Evolutionary conservation across 2,113 vertebrate species (phyloP).

Genomic region (Nibea albiflora): DNA sequence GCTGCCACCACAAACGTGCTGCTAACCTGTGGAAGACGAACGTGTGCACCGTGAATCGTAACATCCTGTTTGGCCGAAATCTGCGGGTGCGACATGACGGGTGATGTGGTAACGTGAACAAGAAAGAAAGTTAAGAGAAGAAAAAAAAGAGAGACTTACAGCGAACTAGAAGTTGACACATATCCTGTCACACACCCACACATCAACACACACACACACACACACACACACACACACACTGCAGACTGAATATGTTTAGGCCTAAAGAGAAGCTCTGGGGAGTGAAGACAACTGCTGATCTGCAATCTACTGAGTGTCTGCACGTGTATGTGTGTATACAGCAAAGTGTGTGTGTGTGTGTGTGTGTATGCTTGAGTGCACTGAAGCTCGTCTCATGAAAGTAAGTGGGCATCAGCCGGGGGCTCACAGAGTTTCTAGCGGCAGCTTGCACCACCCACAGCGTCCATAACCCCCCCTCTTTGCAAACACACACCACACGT

Average conservation of each 20-base stretch:
- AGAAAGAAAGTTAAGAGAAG: constrained; percentile 21
- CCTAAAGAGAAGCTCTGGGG: background rate
- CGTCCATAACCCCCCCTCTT: constrained; percentile 20
- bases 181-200: constrained; percentile 60
- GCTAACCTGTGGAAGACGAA: background rate
- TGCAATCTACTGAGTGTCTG: background rate
- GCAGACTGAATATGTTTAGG: no score
- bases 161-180: constrained; percentile 43
- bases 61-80: constrained; percentile 48
- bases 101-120: constrained; percentile 18
- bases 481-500: background rate
- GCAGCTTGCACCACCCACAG: constrained; percentile 51
- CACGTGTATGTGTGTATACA: background rate
- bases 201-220: constrained; percentile 8
- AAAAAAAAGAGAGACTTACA: background rate
- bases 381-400: constrained; percentile 4
- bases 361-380: background rate
- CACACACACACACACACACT: background rate
- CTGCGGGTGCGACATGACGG: constrained; percentile 5
- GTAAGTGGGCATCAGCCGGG: constrained; percentile 16
- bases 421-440: constrained; percentile 34
- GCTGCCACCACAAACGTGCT: background rate
- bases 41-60: no score
- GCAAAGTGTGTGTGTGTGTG: background rate
- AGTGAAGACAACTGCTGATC: constrained; percentile 12